phyloP scores from a whole-genome alignment of 2,888 invertebrate species.

The Ecliptopera silaceata region DNA sequence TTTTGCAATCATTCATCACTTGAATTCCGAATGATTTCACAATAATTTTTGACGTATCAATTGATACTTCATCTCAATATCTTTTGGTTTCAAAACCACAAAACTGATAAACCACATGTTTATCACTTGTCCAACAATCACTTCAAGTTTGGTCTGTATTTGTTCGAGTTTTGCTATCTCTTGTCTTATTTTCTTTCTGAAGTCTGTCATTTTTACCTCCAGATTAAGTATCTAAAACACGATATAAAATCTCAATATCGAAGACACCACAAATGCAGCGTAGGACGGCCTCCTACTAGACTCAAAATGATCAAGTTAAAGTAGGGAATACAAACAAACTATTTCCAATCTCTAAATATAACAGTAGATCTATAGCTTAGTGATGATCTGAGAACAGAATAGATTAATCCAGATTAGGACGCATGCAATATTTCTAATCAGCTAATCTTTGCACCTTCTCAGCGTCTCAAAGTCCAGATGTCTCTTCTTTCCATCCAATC shows the following conservation, averaged over 20 bases:
- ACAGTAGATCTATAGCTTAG: too few species aligned
- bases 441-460: constrained; percentile 4
- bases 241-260: too few species aligned
- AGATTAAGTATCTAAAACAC: not conserved
- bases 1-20: too few species aligned
- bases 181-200: constrained; percentile 20
- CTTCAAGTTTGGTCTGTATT: constrained; percentile 21
- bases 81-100: constrained; percentile 22
- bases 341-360: too few species aligned
- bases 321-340: too few species aligned
- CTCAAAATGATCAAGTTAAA: too few species aligned
- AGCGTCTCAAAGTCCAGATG: constrained; percentile 1
- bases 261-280: too few species aligned
- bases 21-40: constrained; percentile 1
- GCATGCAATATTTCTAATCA: not conserved
- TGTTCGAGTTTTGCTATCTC: constrained; percentile 12
- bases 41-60: constrained; percentile 6
- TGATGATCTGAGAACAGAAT: not conserved
- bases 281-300: too few species aligned
- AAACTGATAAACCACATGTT: constrained; percentile 16
- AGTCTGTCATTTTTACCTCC: not conserved
- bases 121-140: constrained; percentile 27
- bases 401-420: not conserved
- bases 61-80: constrained; percentile 30
- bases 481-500: constrained; percentile 15